Conservation (phyloP, 2,797 vertebrate species). For the Sandelia bainsii region DNA sequence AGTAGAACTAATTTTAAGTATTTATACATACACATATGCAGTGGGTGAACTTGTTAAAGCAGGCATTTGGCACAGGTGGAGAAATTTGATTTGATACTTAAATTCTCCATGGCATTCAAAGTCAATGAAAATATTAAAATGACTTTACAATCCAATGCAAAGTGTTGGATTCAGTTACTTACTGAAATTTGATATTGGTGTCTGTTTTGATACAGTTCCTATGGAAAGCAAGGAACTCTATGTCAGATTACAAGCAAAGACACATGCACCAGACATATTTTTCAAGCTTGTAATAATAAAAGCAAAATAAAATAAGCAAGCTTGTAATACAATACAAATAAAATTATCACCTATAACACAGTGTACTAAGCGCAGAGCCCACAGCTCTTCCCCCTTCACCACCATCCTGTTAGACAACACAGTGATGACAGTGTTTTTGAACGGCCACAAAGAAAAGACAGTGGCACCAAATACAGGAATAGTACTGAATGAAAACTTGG, state of each 20-base stretch:
- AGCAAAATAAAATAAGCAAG: neutral
- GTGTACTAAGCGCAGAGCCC: neutral
- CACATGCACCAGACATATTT: neutral
- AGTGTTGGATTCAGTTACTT: neutral
- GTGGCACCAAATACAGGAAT: conserved; percentile 31
- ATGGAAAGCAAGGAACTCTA: neutral
- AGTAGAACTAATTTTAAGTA: neutral
- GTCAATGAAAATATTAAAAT: neutral
- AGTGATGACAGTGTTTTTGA: conserved; percentile 4
- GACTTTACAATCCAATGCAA: neutral
- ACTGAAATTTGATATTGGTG: neutral
- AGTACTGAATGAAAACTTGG: conserved; percentile 16
- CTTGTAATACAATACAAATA: neutral
- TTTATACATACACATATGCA: conserved; percentile 1
- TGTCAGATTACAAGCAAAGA: neutral
- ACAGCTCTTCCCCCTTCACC: neutral
- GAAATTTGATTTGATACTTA: neutral
- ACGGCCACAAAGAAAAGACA: conserved; percentile 5
- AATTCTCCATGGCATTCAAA: conserved; percentile 1
- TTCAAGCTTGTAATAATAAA: too few relatives aligned
- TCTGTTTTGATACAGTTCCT: conserved; percentile 12
- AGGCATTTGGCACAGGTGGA: neutral
- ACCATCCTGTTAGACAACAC: neutral
- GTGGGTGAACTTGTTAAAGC: conserved; percentile 4
- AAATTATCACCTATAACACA: neutral